Percentiles rank a stretch among this genome's conserved stretches.
phyloP scores from a whole-genome alignment of 2,113 vertebrate genomes.

The Microcebus ravelobensis region DNA sequence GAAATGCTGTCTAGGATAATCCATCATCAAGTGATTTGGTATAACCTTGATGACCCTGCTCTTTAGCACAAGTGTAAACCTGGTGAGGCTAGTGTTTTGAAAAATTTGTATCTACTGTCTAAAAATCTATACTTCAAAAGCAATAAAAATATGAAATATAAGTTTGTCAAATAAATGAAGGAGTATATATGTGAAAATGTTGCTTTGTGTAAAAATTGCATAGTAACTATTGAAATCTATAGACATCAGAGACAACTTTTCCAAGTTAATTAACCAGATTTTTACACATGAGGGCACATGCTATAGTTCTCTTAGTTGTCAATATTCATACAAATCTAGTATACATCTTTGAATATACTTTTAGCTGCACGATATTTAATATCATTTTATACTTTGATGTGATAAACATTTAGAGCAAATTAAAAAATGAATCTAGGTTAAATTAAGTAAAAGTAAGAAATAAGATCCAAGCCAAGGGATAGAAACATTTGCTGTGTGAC shows the following conservation, averaged over 20 bases:
- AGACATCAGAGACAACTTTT: neutral
- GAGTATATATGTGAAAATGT: neutral
- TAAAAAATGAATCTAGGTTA: neutral
- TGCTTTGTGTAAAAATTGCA: neutral
- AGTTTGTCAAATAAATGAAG: neutral
- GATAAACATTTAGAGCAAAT: slow-evolving; percentile 6
- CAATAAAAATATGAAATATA: neutral
- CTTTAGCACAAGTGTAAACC: neutral
- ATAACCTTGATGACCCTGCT: slow-evolving; percentile 62
- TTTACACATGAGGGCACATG: neutral
- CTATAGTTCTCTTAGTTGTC: neutral
- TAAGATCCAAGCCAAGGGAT: neutral
- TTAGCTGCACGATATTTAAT: neutral
- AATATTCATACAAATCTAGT: neutral
- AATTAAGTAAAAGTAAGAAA: neutral
- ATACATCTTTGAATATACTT: neutral
- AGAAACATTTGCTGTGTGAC: neutral
- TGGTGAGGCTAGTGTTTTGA: neutral
- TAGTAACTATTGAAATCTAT: neutral
- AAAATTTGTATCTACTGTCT: neutral
- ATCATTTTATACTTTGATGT: neutral
- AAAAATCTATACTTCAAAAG: neutral
- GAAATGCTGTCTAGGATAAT: slow-evolving; percentile 69
- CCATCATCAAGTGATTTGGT: slow-evolving; percentile 51
- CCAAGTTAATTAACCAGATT: neutral